Base-by-base conservation (phyloP, 2,113 vertebrate species). In the Salminus brasiliensis region DNA sequence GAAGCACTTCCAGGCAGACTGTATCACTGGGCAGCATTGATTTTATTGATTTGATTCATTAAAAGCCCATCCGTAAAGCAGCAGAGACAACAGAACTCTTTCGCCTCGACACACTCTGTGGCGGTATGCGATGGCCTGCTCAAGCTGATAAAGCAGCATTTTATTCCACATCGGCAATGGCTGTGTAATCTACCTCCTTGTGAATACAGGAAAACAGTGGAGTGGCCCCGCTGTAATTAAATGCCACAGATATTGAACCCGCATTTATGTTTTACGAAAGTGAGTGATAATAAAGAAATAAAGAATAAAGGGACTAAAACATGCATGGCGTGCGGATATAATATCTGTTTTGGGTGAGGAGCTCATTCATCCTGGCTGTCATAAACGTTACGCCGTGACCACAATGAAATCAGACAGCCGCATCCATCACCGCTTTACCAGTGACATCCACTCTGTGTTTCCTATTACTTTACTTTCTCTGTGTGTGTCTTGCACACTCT, bases 41-140 rank as follows among this genome's bases (percentile, higher is more conserved):
- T 88, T 87, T 82, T 10, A 82, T 76, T 90, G 85, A 92, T 92
- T 89, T 90, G 87, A 91, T 92, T 92, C 89, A 91, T 73, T 90
- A 88, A 87, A 85, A 86, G 76, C 88, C 63, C 21, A 71, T 70
- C 49, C 53, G 55, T 27, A 70, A 70, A 60, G 62, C 55, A 36
- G 55, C 47, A 59, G 65, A 75, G 72, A 32, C 47, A 29, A 55
- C 16, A 62, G 32, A 25, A 77, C 43, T 1, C 30, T 45, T 84
- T 55, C 39, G 65, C 73, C 83, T 79, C 49, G 32, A 71, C 79
- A 15, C 71, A n/a, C 73, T 80, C 72, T 53, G 70, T 83, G 72
- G 79, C 10, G 76, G 69, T 81, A 87, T 45, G 79, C 74, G 81
- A 41, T 43, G 47, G 81, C 83, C 88, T 90, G 88, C 80, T 36